Percentiles rank a stretch among this genome's conserved stretches.
Conservation (phyloP, 1,140 invertebrate genomes). For the Eurytemora carolleeae region DNA sequence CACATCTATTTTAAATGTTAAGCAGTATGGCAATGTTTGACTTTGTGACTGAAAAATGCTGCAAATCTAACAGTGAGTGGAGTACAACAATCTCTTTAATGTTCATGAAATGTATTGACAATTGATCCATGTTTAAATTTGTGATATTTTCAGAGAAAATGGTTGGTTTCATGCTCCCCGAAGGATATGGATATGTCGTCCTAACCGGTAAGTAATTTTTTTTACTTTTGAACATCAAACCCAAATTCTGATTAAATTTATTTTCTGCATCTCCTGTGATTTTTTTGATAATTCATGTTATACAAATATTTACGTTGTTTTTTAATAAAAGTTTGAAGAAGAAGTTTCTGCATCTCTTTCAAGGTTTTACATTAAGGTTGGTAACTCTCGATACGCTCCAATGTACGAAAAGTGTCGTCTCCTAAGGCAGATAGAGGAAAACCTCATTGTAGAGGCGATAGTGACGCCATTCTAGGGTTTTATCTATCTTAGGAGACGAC, state of each 20-base stretch:
- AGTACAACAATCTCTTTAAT: neutral
- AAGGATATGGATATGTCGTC: neutral
- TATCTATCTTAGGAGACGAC: too few species aligned
- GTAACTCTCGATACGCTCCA: too few species aligned
- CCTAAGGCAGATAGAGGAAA: too few species aligned
- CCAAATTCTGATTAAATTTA: too few species aligned
- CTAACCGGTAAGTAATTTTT: too few species aligned
- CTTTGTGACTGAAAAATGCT: too few species aligned
- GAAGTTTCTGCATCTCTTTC: neutral
- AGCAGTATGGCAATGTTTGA: neutral
- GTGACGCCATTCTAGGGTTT: too few species aligned
- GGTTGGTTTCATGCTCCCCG: neutral
- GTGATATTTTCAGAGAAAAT: neutral
- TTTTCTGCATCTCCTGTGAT: too few species aligned
- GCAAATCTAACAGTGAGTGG: too few species aligned
- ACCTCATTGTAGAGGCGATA: too few species aligned
- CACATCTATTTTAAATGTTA: neutral
- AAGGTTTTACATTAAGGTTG: neutral
- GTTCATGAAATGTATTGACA: neutral
- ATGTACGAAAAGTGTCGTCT: too few species aligned
- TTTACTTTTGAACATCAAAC: too few species aligned
- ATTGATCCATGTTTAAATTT: neutral
- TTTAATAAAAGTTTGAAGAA: neutral
- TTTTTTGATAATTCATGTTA: neutral
- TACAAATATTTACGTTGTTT: neutral